Base-by-base conservation (phyloP, 2,797 vertebrate species). In the Spondyliosoma cantharus region DNA sequence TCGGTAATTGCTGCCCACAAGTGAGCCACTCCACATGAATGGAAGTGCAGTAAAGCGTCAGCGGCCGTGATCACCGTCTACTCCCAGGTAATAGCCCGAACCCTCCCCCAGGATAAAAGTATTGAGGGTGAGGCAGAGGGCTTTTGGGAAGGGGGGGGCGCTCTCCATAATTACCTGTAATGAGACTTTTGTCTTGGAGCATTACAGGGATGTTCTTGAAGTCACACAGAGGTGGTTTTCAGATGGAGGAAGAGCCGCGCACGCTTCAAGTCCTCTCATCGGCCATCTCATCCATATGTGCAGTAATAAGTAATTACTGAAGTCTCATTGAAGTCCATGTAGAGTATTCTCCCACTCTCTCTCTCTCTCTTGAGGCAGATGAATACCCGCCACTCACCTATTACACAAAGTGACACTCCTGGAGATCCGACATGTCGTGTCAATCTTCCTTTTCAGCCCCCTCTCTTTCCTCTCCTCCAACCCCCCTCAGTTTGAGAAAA, bases 261-360 rank as follows among this genome's bases (percentile, higher is more conserved):
- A 25, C 79, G 64, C 81, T 89, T 91, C 89, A 87, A 92, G 92
- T 86, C 93, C 93, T 83, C 93, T 94, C 91, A 75, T 89, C 62
- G 59, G 83, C 86, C 91, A 93, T 94, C 81, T 95, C 94, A 93
- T 95, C 94, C 95, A 94, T 95, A 93, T 96, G 96, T 95, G 95
- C 92, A 94, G 94, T 97, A 98, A 98, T 98, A 98, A 96, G 94
- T 98, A 98, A 99, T 99, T 98, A 96, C 93, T 92, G 93, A 95
- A 96, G 95, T 96, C 97, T 95, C 94, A 97, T 97, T 98, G 96
- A 98, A 97, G 96, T 96, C 95, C 95, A 94, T 95, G 96, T 96
- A 96, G 96, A 96, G 94, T 83, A 83, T 89, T 87, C 90, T 89
- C 84, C 72, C 83, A 74, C 89, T 78, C 72, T 77, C 78, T 82